Evolutionary conservation across 2,113 vertebrate species (phyloP), one percentile per base, ranked within the genome.

Genomic region (Pseudolaguvia tuberculata): DNA sequence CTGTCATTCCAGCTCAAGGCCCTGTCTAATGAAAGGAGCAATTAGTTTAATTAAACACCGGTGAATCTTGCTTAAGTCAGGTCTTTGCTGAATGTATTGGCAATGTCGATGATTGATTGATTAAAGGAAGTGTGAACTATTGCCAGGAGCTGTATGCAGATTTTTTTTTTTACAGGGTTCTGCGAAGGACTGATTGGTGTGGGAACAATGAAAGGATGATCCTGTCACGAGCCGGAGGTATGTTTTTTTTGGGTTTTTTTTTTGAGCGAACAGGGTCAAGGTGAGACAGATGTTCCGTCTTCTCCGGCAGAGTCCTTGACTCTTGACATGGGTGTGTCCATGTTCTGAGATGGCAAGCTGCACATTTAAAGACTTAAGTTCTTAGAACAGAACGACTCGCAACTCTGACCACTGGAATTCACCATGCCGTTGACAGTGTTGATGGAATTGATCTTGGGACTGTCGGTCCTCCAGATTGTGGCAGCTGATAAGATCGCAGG

Each of bases 151-250:
- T 39, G 45, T 52, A 39, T n/a, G 20, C 61, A 55, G 48, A 13
- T 39, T 15, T n/a, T 55, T 63, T 39, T 15, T n/a, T 55, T 63
- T n/a, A 23, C 66, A 27, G 69, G 23, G 62, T 55, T 75, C 45
- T 21, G 31, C 7, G 42, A 63, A 9, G 9, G 45, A 62, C 17
- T 20, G 53, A 66, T 51, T 50, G 70, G 58, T 61, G 47, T 14
- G 69, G 82, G 79, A 85, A 91, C 90, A 91, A 91, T 89, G 76
- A 84, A 76, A 89, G 88, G 87, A 86, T 86, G 84, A 76, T 84
- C 84, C 58, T 83, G 72, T 85, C 77, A 76, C 61, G 77, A 69
- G 79, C 79, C 73, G 45, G 45, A 79, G 21, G 50, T 39, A 55
- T 65, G 68, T 66, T 74, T 57, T 50, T 72, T 31, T 25, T 61